Evolutionary conservation across 2,888 invertebrate species (phyloP), one percentile per base, ranked within the genome.

Genomic region (Drosophila greeni): DNA sequence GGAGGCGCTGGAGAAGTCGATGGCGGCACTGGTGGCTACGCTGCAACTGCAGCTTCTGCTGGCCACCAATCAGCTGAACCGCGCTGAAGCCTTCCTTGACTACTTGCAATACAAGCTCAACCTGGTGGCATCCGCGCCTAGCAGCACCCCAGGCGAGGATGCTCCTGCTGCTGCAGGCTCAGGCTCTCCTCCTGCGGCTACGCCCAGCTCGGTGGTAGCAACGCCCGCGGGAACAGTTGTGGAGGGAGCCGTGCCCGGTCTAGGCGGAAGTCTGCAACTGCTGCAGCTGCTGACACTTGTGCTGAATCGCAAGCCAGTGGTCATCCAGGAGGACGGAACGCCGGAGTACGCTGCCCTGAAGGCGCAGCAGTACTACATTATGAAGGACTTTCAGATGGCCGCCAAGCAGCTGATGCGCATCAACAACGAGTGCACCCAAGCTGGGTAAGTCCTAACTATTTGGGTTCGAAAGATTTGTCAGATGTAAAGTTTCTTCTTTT

Each of bases 361-460:
- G 59, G 89, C 88, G 1, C 89, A 88, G 76, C 88, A 89, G 69
- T 89, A 88, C 74, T 89, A 88, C 69, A 81, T 89, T 11, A 88
- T 88, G 84, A 88, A 89, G 67, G 89, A 89, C 68, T 89, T 88
- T 64, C 89, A 89, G 76, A 89, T 89, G 89, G 88, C 89, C 4
- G 87, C 89, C 18, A 89, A 89, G 62, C 88, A 89, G 66, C 59
- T 89, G 16, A 85, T 87, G 52, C 88, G 86, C 53, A 86, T 87
- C 18, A 86, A 85, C 53, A 74, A 76, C n/a, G 80, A 82, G 5
- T 65, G 77, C 59, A 74, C 66, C 3, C 72, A 78, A 29, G 78
- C 82, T 26, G 73, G 76, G 88, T 88, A 74, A 75, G 85, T 58
- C 9, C 0, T 40, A 2, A 3, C 16, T 8, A 5, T n/a, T 12